A percentile compares a stretch with the other conserved stretches of the same genome.
Conservation (phyloP, 2,113 vertebrate species). For the Pygoscelis adeliae region DNA sequence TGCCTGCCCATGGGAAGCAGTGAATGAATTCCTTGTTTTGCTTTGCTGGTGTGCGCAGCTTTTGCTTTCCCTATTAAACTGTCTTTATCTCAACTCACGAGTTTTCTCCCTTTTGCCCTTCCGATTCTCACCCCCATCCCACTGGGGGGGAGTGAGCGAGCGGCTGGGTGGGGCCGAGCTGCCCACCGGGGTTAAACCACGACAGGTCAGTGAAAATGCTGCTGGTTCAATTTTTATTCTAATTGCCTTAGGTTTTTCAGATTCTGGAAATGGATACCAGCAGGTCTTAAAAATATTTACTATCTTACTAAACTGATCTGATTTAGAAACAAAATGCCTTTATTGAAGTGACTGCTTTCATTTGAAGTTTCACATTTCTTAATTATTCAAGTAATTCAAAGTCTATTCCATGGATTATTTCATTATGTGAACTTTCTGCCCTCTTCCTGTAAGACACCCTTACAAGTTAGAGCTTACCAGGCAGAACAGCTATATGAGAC, state of each 20-base stretch:
- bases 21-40: not conserved
- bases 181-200: not conserved
- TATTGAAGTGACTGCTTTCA: not conserved
- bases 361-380: not conserved
- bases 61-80: not conserved
- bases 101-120: not conserved
- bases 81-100: not conserved
- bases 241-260: not conserved
- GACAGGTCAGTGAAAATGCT: not conserved
- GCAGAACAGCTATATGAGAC: not conserved
- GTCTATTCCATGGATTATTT: not conserved
- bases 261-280: not conserved
- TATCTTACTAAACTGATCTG: not conserved
- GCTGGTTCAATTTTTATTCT: not conserved
- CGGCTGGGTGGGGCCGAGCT: not conserved
- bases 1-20: not conserved
- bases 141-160: fast-evolving
- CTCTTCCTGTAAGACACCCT: not conserved
- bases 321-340: not conserved
- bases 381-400: not conserved
- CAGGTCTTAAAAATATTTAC: not conserved
- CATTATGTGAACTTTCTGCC: not conserved
- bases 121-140: not conserved
- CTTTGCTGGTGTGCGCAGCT: not conserved
- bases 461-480: not conserved